Evolutionary conservation across 2,888 invertebrate species (phyloP).

Genomic region (Epicampocera succincta): DNA sequence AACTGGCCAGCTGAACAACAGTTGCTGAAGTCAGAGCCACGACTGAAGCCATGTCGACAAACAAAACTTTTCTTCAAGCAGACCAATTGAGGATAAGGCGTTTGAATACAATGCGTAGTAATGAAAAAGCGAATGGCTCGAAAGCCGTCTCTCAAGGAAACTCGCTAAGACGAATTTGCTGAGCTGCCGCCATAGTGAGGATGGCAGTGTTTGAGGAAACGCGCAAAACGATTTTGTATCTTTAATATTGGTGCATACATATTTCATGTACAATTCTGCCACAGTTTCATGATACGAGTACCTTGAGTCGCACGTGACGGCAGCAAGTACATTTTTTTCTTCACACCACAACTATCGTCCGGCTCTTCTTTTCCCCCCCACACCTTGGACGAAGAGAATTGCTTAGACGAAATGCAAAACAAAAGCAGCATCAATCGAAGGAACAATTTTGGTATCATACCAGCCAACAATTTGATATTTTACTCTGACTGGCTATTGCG

Average conservation of each 20-base stretch:
- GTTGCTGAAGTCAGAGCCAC: constrained; percentile 37
- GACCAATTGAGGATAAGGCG: constrained; percentile 51
- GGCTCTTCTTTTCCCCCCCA: constrained; percentile 26
- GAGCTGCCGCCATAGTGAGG: neutral
- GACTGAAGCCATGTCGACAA: constrained; percentile 33
- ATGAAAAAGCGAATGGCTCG: constrained; percentile 25
- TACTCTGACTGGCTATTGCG: neutral
- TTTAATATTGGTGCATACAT: constrained; percentile 43
- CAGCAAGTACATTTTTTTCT: constrained; percentile 59
- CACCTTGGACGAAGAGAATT: constrained; percentile 42
- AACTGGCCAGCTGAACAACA: neutral
- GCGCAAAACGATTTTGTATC: constrained; percentile 7
- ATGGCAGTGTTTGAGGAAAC: constrained; percentile 3
- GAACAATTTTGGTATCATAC: neutral
- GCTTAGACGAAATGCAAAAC: constrained; percentile 18
- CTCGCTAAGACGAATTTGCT: constrained; percentile 12
- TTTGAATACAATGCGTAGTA: constrained; percentile 34
- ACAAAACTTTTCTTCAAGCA: constrained; percentile 30
- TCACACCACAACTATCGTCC: constrained; percentile 25
- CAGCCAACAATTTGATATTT: constrained; percentile 20
- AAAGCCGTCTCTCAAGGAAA: constrained; percentile 25
- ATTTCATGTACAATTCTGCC: constrained; percentile 36
- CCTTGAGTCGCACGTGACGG: constrained; percentile 69
- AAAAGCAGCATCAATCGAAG: constrained; percentile 22
- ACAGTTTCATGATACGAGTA: constrained; percentile 40